Evolutionary conservation across 2,888 invertebrate genomes (phyloP).

Genomic region (Protonemura montana): DNA sequence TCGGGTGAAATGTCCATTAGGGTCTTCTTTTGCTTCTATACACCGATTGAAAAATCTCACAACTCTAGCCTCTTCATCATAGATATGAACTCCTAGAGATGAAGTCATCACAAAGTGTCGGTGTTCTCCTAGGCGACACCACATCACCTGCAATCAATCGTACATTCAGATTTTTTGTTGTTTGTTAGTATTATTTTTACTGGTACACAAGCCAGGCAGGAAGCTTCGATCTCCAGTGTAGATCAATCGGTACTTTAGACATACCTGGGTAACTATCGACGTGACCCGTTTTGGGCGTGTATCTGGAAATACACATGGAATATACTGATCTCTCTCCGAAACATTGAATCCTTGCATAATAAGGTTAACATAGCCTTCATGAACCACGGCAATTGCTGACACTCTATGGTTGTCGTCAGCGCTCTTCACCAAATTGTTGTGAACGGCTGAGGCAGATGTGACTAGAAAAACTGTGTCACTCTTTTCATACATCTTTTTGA

Average conservation of each 20-base stretch:
- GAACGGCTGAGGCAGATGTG: conserved; percentile 53
- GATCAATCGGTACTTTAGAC: not conserved
- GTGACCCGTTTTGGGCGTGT: conserved; percentile 45
- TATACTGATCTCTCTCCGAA: conserved; percentile 50
- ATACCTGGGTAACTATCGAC: conserved; percentile 45
- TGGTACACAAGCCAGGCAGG: no score
- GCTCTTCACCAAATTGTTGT: conserved; percentile 53
- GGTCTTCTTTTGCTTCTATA: conserved; percentile 50
- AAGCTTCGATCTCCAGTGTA: no score
- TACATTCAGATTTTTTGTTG: not conserved
- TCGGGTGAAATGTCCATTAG: conserved; percentile 52
- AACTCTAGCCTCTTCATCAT: conserved; percentile 52
- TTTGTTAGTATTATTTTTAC: no score
- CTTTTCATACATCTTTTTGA: conserved; percentile 51
- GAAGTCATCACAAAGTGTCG: conserved; percentile 53
- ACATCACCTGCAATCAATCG: conserved; percentile 52
- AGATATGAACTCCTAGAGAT: conserved; percentile 54
- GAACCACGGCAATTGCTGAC: conserved; percentile 52
- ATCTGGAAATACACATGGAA: conserved; percentile 50
- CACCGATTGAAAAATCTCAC: conserved; percentile 53
- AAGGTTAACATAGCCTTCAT: conserved; percentile 53
- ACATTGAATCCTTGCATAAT: conserved; percentile 49
- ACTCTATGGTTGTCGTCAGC: conserved; percentile 47
- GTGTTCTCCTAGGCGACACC: conserved; percentile 53
- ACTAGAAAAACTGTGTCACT: conserved; percentile 51